phyloP scores from a whole-genome alignment of 2,113 vertebrate species.

The Heloderma charlesbogerti region DNA sequence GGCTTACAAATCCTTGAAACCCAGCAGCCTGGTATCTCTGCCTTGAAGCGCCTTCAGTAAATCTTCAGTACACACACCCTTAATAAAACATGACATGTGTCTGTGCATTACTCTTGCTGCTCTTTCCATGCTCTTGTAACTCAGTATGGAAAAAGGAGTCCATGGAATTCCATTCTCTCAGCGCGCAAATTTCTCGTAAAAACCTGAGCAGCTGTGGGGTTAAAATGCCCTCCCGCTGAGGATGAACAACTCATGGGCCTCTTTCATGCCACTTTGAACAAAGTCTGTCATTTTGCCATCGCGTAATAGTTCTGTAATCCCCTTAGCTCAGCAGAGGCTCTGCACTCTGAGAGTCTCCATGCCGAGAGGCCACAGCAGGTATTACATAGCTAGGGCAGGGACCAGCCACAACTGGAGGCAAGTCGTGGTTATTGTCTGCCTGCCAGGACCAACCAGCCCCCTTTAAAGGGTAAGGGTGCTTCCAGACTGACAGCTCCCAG shows the following conservation, averaged over 20 bases:
- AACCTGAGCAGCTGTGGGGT: neutral
- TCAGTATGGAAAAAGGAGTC: neutral
- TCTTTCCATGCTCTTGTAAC: neutral
- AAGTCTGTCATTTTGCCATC: neutral
- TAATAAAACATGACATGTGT: fast-evolving
- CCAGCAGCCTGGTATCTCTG: neutral
- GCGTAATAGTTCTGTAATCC: slow-evolving; percentile 47
- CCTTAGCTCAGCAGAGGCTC: slow-evolving; percentile 41
- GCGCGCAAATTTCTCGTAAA: fast-evolving
- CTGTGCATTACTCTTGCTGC: neutral
- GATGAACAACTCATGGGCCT: neutral
- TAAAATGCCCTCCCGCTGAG: neutral
- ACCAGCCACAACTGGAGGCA: neutral
- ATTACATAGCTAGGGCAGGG: neutral
- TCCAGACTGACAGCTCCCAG: no score
- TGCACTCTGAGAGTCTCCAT: neutral
- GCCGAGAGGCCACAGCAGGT: slow-evolving; percentile 15
- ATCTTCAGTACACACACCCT: neutral
- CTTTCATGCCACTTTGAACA: neutral
- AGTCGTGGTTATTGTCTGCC: neutral
- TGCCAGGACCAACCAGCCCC: neutral
- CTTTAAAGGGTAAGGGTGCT: neutral
- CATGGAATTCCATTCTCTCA: fast-evolving
- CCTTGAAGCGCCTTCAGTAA: slow-evolving; percentile 34
- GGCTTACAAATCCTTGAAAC: neutral